Evolutionary conservation across 2,888 invertebrate genomes (phyloP).

Genomic region (Andrena marginata): DNA sequence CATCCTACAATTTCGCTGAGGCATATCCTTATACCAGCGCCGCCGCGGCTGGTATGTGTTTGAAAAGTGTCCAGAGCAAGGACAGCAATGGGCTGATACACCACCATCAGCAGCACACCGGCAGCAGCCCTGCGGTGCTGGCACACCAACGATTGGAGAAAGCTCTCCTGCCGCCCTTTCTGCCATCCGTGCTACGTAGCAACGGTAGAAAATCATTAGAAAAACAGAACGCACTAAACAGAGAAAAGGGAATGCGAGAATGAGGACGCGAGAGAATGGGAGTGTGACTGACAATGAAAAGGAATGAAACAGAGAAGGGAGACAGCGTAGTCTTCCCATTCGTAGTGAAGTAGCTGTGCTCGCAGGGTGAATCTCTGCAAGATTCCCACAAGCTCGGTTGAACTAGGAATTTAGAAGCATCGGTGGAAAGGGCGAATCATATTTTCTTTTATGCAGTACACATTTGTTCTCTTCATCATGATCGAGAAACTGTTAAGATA

Average conservation of each 20-base stretch:
- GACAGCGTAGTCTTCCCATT: constrained; percentile 2
- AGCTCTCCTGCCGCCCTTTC: constrained; percentile 80
- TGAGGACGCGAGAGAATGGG: not conserved
- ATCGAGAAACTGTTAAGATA: too few relatives aligned
- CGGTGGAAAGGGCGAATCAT: too few relatives aligned
- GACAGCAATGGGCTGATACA: constrained; percentile 76
- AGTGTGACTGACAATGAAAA: not conserved
- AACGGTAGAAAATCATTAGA: constrained; percentile 79
- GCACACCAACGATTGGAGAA: constrained; percentile 80
- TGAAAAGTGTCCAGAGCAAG: constrained; percentile 77
- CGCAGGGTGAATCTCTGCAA: constrained; percentile 19
- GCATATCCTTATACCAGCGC: constrained; percentile 89
- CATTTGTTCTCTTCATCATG: too few relatives aligned
- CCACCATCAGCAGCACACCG: constrained; percentile 72
- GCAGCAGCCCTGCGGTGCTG: constrained; percentile 75
- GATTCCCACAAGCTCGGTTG: constrained; percentile 29
- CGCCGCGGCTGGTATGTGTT: constrained; percentile 88
- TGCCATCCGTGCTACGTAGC: constrained; percentile 82
- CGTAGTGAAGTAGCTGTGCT: constrained; percentile 37
- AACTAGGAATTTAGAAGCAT: not conserved
- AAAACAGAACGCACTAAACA: constrained; percentile 36
- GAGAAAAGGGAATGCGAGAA: not conserved
- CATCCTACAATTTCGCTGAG: constrained; percentile 91
- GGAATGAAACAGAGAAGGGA: not conserved
- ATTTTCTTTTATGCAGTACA: too few relatives aligned